These are phyloP conservation scores for Crocallis elinguaria DNA, from an alignment of 2,888 invertebrate species.

Conservation along the genomic window DNA sequence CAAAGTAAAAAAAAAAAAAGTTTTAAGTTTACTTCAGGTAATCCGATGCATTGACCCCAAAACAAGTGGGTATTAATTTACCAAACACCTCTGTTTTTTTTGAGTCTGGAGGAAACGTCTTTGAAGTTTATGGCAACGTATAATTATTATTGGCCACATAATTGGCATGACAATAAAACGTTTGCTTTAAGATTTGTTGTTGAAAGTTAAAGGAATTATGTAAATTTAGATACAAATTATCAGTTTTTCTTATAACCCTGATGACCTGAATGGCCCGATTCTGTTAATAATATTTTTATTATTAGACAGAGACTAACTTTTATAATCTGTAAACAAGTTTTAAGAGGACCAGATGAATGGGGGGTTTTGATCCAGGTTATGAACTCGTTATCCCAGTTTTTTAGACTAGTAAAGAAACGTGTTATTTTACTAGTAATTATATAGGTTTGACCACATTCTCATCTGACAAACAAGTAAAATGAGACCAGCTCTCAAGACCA, in stretches of 20 bases:
- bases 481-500: too few relatives aligned
- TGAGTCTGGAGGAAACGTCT: background rate
- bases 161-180: slow-evolving; percentile 10
- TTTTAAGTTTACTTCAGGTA: background rate
- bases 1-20: background rate
- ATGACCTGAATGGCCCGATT: too few relatives aligned
- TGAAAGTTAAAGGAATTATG: background rate
- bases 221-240: too few relatives aligned
- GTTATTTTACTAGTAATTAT: too few relatives aligned
- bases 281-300: too few relatives aligned
- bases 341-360: background rate
- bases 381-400: background rate
- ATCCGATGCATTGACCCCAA: slow-evolving; percentile 12
- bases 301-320: too few relatives aligned
- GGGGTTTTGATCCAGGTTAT: background rate
- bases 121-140: slow-evolving; percentile 11
- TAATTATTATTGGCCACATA: slow-evolving; percentile 15
- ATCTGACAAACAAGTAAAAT: too few relatives aligned
- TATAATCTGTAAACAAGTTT: background rate
- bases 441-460: too few relatives aligned
- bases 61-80: slow-evolving; percentile 1
- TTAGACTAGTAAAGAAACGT: background rate
- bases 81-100: slow-evolving; percentile 6
- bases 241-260: too few relatives aligned
- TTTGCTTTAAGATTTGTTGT: background rate